phyloP scores from a whole-genome alignment of 1,140 invertebrate species.

The Lasioglossum albipes region DNA sequence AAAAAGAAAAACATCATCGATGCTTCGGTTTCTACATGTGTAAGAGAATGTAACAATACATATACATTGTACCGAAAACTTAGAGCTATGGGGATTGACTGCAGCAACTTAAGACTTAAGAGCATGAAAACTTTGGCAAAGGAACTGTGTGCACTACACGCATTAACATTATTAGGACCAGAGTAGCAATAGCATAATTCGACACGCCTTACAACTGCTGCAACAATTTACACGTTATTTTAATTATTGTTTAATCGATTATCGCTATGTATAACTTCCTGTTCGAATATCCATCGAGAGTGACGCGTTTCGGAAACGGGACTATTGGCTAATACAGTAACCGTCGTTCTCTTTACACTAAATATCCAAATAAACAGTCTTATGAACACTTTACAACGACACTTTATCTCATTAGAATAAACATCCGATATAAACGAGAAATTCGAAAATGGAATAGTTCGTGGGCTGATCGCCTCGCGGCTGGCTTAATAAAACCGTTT shows the following conservation, averaged over 20 bases:
- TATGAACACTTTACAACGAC: slow-evolving; percentile 44
- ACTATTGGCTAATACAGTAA: slow-evolving; percentile 17
- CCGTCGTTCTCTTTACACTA: slow-evolving; percentile 13
- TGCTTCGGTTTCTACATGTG: not conserved
- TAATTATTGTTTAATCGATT: slow-evolving; percentile 5
- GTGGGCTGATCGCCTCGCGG: not conserved
- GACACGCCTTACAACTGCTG: slow-evolving; percentile 13
- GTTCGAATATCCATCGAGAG: slow-evolving; percentile 4
- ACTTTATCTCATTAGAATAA: slow-evolving; percentile 22
- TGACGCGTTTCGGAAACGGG: slow-evolving; percentile 7
- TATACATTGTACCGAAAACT: slow-evolving; percentile 33
- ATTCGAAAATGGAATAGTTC: slow-evolving; percentile 26
- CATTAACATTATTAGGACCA: slow-evolving; percentile 30
- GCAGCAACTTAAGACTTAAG: slow-evolving; percentile 24
- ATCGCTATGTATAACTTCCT: not conserved
- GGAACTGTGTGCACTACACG: slow-evolving; percentile 38
- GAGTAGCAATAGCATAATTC: slow-evolving; percentile 23
- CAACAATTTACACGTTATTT: slow-evolving; percentile 29
- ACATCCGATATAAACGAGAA: slow-evolving; percentile 45
- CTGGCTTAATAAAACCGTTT: slow-evolving; percentile 91
- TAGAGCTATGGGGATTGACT: slow-evolving; percentile 31
- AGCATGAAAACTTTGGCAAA: slow-evolving; percentile 49
- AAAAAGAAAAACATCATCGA: not conserved
- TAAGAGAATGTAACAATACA: not conserved
- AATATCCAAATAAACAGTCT: slow-evolving; percentile 51